Base-by-base conservation (phyloP, 2,888 invertebrate species). In the Lucinisca nassula region DNA sequence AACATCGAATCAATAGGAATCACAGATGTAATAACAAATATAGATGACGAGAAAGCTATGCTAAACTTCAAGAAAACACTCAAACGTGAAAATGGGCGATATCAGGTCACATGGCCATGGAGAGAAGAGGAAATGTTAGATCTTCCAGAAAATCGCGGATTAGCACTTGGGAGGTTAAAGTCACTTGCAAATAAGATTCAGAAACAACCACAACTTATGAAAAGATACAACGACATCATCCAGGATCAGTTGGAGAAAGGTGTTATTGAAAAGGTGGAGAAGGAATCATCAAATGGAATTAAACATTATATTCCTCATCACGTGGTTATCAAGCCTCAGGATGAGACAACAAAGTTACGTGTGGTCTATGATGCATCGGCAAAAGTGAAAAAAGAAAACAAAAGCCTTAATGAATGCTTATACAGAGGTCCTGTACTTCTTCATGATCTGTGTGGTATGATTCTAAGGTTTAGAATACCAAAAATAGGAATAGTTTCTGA, bases 381-480 rank as follows among this genome's bases (percentile, higher is more conserved):
- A n/a, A n/a, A n/a, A n/a, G n/a, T n/a, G n/a, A n/a, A n/a, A n/a
- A n/a, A n/a, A n/a, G n/a, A n/a, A n/a, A n/a, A n/a, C n/a, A n/a
- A n/a, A n/a, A n/a, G n/a, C n/a, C n/a, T n/a, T n/a, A n/a, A n/a
- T n/a, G n/a, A n/a, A n/a, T n/a, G n/a, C n/a, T n/a, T n/a, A n/a
- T n/a, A n/a, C n/a, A n/a, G n/a, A n/a, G n/a, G n/a, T n/a, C n/a
- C n/a, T n/a, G n/a, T 61, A 2, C 37, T 81, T 17, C 70, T 84
- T 2, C 72, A 84, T 61, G 80, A 84, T 30, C 40, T 84, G 3
- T 45, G 67, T 70, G 80, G 70, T 17, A 3, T 85, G 0, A 27
- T 85, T 0, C 3, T 81, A 27, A 4, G 85, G n/a, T 85, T 85
- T 45, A 24, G 77, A 27, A 21, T 78, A 61, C 61, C 32, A 17